Evolutionary conservation across 2,113 vertebrate species (phyloP).

Genomic region (Chaetops frenatus): DNA sequence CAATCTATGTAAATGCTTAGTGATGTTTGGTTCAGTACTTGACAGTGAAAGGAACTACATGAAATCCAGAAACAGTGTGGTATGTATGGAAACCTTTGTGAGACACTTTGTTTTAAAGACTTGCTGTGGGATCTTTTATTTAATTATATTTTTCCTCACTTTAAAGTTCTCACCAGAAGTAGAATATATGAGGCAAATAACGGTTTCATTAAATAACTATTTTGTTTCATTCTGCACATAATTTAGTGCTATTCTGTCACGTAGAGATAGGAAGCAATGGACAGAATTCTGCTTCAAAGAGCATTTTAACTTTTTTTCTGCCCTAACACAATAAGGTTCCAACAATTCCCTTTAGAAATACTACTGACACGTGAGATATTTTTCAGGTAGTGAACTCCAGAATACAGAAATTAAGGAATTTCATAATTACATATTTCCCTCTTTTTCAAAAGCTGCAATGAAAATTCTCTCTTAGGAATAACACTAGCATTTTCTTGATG

Average conservation of each 20-base stretch:
- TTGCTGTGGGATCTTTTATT: not conserved
- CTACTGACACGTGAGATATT: not conserved
- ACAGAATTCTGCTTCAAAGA: not conserved
- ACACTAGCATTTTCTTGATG: not conserved
- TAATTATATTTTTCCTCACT: not conserved
- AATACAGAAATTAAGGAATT: not conserved
- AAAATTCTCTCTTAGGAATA: not conserved
- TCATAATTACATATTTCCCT: not conserved
- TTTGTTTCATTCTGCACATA: not conserved
- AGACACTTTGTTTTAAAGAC: not conserved
- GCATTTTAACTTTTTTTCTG: not conserved
- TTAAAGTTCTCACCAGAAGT: not conserved
- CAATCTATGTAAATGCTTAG: too few relatives aligned
- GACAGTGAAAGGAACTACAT: not conserved
- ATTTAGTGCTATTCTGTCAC: not conserved
- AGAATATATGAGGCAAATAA: not conserved
- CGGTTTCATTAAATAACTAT: not conserved
- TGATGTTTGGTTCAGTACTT: not conserved
- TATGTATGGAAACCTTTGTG: not conserved
- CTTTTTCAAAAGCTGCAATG: not conserved
- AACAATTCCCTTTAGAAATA: not conserved
- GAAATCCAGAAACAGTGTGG: not conserved
- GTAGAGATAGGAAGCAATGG: not conserved
- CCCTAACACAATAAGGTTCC: not conserved
- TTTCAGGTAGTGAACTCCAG: not conserved